phyloP scores from a whole-genome alignment of 2,888 invertebrate genomes.

The Andrena fulva region DNA sequence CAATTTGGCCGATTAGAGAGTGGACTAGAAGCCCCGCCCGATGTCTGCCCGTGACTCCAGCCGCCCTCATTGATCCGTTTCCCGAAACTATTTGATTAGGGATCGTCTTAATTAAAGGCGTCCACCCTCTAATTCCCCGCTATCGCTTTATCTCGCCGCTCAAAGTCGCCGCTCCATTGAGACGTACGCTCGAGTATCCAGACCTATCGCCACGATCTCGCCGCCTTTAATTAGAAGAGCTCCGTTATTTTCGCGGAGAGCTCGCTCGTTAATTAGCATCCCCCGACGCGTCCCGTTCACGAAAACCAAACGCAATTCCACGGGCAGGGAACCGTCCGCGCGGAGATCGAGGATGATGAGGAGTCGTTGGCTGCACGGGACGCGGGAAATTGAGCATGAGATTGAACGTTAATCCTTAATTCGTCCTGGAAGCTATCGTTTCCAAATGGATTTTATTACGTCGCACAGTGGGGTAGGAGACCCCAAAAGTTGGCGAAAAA shows the following conservation, averaged over 20 bases:
- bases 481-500: too few relatives aligned
- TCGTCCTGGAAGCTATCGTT: slow-evolving; percentile 46
- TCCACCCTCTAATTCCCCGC: slow-evolving; percentile 45
- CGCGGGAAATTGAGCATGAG: slow-evolving; percentile 45
- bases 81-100: slow-evolving; percentile 63
- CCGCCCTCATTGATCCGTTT: slow-evolving; percentile 32
- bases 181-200: slow-evolving; percentile 21
- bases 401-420: slow-evolving; percentile 63
- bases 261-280: slow-evolving; percentile 46
- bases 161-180: slow-evolving; percentile 36
- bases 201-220: slow-evolving; percentile 37
- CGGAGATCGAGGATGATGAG: not conserved
- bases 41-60: slow-evolving; percentile 31
- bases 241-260: slow-evolving; percentile 14
- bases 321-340: slow-evolving; percentile 5
- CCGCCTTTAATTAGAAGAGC: slow-evolving; percentile 36
- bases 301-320: slow-evolving; percentile 18
- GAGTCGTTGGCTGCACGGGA: slow-evolving; percentile 11
- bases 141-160: slow-evolving; percentile 45
- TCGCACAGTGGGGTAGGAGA: too few relatives aligned
- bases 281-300: not conserved
- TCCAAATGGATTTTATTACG: slow-evolving; percentile 50
- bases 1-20: not conserved
- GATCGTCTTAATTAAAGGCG: slow-evolving; percentile 62
- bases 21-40: not conserved